These are phyloP conservation scores for Mesoclemmys tuberculata DNA, from an alignment of 2,113 vertebrate genomes.

Conservation along the genomic window DNA sequence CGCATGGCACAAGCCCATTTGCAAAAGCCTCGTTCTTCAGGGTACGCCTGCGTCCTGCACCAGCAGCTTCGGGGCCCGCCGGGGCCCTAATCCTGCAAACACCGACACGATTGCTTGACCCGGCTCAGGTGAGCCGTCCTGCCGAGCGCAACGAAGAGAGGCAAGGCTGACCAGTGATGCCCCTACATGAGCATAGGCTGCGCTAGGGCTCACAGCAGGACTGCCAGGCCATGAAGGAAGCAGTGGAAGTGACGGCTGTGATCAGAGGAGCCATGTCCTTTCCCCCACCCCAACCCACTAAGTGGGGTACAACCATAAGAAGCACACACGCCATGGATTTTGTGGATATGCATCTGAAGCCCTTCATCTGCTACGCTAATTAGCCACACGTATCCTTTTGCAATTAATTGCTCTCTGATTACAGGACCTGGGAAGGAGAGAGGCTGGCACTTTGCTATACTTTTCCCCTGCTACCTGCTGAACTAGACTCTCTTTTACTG, in stretches of 20 bases:
- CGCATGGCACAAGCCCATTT: no score
- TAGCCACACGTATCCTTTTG: neutral
- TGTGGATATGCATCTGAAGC: neutral
- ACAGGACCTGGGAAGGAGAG: neutral
- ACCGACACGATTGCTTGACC: neutral
- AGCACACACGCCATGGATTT: neutral
- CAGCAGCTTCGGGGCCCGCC: neutral
- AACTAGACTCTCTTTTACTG: neutral
- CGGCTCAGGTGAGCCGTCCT: neutral
- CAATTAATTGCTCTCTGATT: neutral
- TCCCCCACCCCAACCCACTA: neutral
- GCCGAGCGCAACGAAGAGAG: neutral
- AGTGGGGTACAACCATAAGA: no score
- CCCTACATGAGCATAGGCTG: neutral
- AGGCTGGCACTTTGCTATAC: neutral
- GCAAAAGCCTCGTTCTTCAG: neutral
- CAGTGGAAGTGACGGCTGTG: neutral
- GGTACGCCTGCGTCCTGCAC: neutral
- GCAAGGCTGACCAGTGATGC: neutral
- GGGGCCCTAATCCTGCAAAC: neutral
- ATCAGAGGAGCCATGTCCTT: neutral
- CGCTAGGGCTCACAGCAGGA: neutral
- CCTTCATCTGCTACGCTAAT: neutral
- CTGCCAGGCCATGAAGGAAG: neutral
- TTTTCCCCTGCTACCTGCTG: no score